Conservation (phyloP, 2,113 vertebrate genomes). For the Paedocypris sp. region DNA sequence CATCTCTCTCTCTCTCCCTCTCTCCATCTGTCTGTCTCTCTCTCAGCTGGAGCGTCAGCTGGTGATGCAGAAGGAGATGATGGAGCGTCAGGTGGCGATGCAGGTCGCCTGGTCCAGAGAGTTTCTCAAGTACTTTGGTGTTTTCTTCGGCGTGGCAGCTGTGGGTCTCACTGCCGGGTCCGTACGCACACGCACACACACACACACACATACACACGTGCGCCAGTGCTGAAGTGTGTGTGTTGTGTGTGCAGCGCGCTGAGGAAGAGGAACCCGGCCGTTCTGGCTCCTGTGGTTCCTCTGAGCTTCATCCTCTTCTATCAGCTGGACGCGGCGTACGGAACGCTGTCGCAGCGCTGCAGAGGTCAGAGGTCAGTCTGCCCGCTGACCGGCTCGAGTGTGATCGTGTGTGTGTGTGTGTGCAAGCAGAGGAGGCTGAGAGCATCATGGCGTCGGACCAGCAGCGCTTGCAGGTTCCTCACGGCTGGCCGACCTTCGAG, state of each 20-base stretch:
- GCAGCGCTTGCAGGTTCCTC: conserved; percentile 59
- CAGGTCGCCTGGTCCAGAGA: conserved; percentile 80
- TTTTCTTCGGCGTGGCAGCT: conserved; percentile 62
- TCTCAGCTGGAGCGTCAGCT: conserved; percentile 80
- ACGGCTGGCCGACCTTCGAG: conserved; percentile 68
- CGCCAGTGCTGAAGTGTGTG: neutral
- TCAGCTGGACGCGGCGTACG: conserved; percentile 76
- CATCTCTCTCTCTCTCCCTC: neutral
- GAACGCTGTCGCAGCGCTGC: conserved; percentile 69
- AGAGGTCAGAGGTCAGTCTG: conserved; percentile 64
- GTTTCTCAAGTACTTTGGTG: conserved; percentile 77
- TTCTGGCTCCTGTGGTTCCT: conserved; percentile 69
- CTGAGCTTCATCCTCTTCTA: conserved; percentile 72
- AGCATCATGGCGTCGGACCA: conserved; percentile 62
- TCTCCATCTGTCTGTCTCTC: neutral
- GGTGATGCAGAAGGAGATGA: conserved; percentile 80
- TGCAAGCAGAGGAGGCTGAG: conserved; percentile 70
- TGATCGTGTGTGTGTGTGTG: neutral
- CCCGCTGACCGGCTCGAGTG: no score
- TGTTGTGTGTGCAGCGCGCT: conserved; percentile 56
- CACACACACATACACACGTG: neutral
- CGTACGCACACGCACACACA: neutral
- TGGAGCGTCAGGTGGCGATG: conserved; percentile 79
- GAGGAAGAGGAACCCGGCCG: conserved; percentile 59
- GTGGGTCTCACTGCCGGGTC: conserved; percentile 66